Base-by-base conservation (phyloP, 2,888 invertebrate species). In the Eremobia ochroleuca region DNA sequence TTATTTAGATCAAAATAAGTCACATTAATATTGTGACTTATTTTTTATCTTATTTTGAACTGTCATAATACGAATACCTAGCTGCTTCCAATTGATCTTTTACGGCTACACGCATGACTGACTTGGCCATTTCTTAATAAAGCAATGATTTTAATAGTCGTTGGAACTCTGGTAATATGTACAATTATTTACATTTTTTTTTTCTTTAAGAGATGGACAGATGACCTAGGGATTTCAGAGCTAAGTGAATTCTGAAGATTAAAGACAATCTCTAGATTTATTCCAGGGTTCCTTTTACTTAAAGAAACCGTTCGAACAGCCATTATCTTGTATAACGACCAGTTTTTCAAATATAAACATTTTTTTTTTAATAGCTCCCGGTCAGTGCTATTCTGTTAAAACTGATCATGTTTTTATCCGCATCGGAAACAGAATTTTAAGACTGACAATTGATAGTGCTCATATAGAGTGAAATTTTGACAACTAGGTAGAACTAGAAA, bases 241-340 rank as follows among this genome's bases (percentile, higher is more conserved):
- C n/a, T 15, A 85, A 64, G 43, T 76, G 40, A 85, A 76, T 69
- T 69, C 59, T 65, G 71, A 72, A 68, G 55, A 68, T 59, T 82
- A 31, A 75, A 65, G 18, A 0, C 40, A n/a, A 62, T 62, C 21
- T 59, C 21, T 85, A 15, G 43, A 71, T 55, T 21, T 64, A 65
- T 55, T 71, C 37, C 52, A 21, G 49, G n/a, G 18, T 40, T 34
- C 43, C n/a, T 73, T 73, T 80, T 66, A 46, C 59, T 68, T 28
- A 0, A 43, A n/a, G 0, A 55, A 85, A 82, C 76, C 11, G 64
- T 71, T 72, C 3, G 4, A 43, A 0, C 34, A 11, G 1, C 5
- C 11, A n/a, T 0, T 52, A 34, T 15, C 61, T 25, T 65, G 31
- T 0, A 46, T 4, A 15, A 3, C 1, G 11, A 59, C 52, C 52